Base-by-base conservation (phyloP, 2,797 vertebrate species). In the Aeoliscus strigatus region DNA sequence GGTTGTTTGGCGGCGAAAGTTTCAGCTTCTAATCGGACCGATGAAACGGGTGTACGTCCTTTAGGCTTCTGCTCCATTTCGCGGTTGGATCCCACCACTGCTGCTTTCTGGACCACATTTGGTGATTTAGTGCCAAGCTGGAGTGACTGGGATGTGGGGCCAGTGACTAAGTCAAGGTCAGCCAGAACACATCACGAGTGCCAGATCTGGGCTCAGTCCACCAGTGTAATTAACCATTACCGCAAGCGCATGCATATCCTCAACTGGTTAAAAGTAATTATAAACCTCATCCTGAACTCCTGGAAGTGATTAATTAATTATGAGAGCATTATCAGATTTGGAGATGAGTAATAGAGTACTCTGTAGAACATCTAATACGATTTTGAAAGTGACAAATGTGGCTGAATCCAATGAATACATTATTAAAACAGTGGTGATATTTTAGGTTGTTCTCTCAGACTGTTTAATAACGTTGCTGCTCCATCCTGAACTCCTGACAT, bases 101-200 rank as follows among this genome's bases (percentile, higher is more conserved):
- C 73, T 64, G 75, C 4, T 73, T 61, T 71, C 56, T 78, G 66
- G 76, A 52, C 24, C 35, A 12, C 13, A 15, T 18, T 46, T 34
- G 54, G 23, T 45, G 30, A 54, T 45, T 27, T 17, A 13, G 30
- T 73, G 79, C 85, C 82, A 84, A 63, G 47, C 65, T 31, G 49
- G 57, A 60, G 63, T 48, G 40, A 33, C 60, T 64, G 50, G 33
- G 57, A 57, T 53, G 67, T 40, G 56, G 42, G 69, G 75, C 67
- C 66, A 65, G 55, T 51, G 51, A 74, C 39, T 14, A n/a, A 32
- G 67, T 51, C 81, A 87, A 89, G 82, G 83, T 88, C 87, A 81
- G 82, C 80, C 81, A 86, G 64, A 63, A 69, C 43, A 31, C 15
- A 6, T 34, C 47, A 34, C 27, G 52, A 9, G 1, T 39, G 70